phyloP scores from a whole-genome alignment of 2,113 vertebrate genomes.

The Podarcis cretensis region DNA sequence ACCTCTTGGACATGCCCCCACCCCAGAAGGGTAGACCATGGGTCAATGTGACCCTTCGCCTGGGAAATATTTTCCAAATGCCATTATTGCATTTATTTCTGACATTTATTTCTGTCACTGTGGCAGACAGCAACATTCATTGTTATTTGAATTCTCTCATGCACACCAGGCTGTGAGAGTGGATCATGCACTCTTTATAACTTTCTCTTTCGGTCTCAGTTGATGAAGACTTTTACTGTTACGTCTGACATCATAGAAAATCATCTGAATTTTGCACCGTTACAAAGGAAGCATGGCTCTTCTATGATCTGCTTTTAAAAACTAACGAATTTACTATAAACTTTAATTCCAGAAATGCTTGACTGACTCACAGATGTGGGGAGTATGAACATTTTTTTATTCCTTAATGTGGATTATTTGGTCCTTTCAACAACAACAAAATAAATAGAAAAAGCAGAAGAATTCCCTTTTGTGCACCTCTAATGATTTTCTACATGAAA shows the following conservation, averaged over 20 bases:
- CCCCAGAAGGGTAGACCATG: too few species aligned
- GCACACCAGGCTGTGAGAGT: slow-evolving; percentile 10
- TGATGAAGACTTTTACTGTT: slow-evolving; percentile 46
- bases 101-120: slow-evolving; percentile 24
- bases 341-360: background rate
- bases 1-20: too few species aligned
- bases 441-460: background rate
- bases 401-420: slow-evolving; percentile 12
- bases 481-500: slow-evolving; percentile 32
- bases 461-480: slow-evolving; percentile 11
- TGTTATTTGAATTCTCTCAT: slow-evolving; percentile 25
- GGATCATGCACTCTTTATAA: slow-evolving; percentile 27
- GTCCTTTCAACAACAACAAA: background rate
- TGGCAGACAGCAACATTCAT: slow-evolving; percentile 1
- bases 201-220: slow-evolving; percentile 13
- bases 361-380: background rate
- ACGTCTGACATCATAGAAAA: slow-evolving; percentile 12
- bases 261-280: background rate
- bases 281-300: background rate
- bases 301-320: background rate
- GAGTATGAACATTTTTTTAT: background rate
- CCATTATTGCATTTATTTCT: background rate
- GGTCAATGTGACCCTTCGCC: too few species aligned
- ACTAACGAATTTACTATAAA: background rate
- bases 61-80: slow-evolving; percentile 29